Evolutionary conservation across 2,888 invertebrate genomes (phyloP).

Genomic region (Melinaea marsaeus): DNA sequence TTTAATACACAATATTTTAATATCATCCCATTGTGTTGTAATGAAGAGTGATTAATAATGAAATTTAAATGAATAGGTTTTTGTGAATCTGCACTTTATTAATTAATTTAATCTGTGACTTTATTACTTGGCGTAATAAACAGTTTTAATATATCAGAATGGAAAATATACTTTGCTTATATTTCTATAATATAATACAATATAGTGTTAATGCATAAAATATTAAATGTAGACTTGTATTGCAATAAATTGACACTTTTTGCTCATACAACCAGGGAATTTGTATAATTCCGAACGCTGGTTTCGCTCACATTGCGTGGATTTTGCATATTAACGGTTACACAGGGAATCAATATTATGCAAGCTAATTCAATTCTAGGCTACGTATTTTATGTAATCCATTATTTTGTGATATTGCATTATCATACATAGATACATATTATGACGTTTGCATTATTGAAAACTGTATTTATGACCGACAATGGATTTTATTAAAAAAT

Average conservation of each 20-base stretch:
- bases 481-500: no score
- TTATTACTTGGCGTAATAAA: no score
- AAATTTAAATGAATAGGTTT: no score
- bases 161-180: no score
- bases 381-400: conserved; percentile 36
- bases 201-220: neutral
- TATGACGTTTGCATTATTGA: neutral
- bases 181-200: no score
- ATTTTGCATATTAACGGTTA: conserved; percentile 41
- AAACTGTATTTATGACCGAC: neutral
- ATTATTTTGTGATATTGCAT: conserved; percentile 25
- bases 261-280: conserved; percentile 20
- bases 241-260: conserved; percentile 20
- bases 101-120: no score
- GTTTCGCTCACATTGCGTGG: conserved; percentile 36
- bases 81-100: no score
- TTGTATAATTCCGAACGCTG: conserved; percentile 26
- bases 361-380: conserved; percentile 47
- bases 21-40: no score
- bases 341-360: conserved; percentile 41
- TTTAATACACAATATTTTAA: no score
- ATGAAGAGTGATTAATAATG: no score
- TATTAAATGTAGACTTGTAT: neutral
- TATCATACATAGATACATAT: conserved; percentile 10
- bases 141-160: no score